phyloP scores from a whole-genome alignment of 2,113 vertebrate species.

The Ceuthmochares aereus region DNA sequence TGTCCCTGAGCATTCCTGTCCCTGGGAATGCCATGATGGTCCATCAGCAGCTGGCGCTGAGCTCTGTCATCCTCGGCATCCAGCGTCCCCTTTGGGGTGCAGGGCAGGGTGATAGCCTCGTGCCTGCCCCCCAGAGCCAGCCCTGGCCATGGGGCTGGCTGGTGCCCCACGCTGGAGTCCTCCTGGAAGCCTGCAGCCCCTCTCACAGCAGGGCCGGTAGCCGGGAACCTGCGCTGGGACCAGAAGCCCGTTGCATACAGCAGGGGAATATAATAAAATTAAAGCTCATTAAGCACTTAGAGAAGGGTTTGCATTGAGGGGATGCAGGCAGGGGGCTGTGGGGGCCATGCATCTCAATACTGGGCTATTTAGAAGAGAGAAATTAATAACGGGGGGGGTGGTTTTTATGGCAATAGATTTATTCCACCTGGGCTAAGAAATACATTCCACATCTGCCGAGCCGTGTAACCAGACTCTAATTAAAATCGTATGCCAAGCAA shows the following conservation, averaged over 20 bases:
- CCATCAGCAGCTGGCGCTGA: not conserved
- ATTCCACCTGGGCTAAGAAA: conserved; percentile 80
- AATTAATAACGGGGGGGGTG: conserved; percentile 78
- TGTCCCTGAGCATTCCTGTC: not conserved
- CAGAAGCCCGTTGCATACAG: not conserved
- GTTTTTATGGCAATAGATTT: conserved; percentile 79
- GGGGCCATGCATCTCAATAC: not conserved
- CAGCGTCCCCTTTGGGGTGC: not conserved
- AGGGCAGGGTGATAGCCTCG: not conserved
- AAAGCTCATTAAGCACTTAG: conserved; percentile 56
- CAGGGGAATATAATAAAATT: conserved; percentile 30
- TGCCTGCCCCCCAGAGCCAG: not conserved
- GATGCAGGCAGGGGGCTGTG: not conserved
- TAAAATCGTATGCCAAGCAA: conserved; percentile 80
- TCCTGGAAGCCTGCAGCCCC: not conserved
- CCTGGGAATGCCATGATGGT: fast-evolving
- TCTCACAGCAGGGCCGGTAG: not conserved
- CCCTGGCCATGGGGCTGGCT: fast-evolving
- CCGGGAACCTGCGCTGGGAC: not conserved
- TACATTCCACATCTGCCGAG: conserved; percentile 82
- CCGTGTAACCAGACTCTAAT: conserved; percentile 82
- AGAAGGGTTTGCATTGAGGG: conserved; percentile 59
- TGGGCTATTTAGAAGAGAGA: conserved; percentile 47
- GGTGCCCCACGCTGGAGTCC: fast-evolving
- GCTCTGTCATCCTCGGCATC: not conserved